phyloP scores from a whole-genome alignment of 2,113 vertebrate species.

The Morone chrysops region DNA sequence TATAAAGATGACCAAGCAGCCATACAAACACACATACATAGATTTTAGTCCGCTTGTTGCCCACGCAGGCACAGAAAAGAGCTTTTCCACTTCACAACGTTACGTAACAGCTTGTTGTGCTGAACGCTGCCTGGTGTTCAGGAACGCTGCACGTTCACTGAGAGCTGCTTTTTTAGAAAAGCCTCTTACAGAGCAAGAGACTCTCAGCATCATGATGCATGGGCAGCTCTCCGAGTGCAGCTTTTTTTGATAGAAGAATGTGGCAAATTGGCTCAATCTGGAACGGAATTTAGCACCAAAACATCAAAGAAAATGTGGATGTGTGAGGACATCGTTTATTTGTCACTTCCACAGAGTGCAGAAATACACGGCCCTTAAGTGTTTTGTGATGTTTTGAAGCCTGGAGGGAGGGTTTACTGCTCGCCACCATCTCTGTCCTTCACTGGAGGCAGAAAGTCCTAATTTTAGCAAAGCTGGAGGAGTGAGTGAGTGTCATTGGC shows the following conservation, averaged over 20 bases:
- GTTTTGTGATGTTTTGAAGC: background rate
- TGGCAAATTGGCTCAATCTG: background rate
- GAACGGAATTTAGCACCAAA: background rate
- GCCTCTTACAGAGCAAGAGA: background rate
- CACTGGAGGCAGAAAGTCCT: background rate
- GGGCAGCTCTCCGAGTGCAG: background rate
- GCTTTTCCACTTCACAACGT: slow-evolving; percentile 17
- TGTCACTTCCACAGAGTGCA: background rate
- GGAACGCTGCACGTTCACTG: slow-evolving; percentile 16
- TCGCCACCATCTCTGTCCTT: background rate
- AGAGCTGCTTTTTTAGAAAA: slow-evolving; percentile 2
- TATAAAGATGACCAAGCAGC: background rate
- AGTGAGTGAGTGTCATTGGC: background rate
- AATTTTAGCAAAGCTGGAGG: background rate
- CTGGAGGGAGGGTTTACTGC: background rate
- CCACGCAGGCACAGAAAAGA: slow-evolving; percentile 16
- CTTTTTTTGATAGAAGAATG: background rate
- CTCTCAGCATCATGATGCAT: background rate
- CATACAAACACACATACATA: background rate
- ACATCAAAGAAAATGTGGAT: background rate
- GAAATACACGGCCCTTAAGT: background rate
- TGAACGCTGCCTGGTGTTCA: slow-evolving; percentile 33
- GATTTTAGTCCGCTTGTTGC: background rate
- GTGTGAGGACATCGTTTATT: background rate
- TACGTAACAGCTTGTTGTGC: slow-evolving; percentile 59